Conservation (phyloP, 35 echinoderm and acorn worm species). For the Acanthaster planci region DNA sequence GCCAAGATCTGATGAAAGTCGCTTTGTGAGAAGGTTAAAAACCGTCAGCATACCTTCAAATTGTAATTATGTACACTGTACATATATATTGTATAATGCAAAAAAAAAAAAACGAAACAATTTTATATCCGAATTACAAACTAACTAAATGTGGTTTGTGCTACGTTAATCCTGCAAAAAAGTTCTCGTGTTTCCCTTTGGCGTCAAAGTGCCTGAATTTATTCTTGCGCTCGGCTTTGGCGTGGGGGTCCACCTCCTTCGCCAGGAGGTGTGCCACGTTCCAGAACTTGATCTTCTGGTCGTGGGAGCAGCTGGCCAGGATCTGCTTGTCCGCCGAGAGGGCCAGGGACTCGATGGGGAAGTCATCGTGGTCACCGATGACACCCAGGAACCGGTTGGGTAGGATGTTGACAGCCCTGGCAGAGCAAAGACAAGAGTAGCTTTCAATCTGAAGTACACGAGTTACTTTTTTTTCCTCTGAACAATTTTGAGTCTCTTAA, state of each 20-base stretch:
- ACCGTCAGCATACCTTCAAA: too few relatives aligned
- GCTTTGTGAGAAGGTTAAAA: too few relatives aligned
- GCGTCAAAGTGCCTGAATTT: constrained; percentile 65
- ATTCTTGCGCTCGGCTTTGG: constrained; percentile 58
- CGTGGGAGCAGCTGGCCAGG: constrained; percentile 72
- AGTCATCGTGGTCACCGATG: constrained; percentile 81
- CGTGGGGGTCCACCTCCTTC: constrained; percentile 58
- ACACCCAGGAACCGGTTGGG: constrained; percentile 92
- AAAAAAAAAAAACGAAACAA: too few relatives aligned
- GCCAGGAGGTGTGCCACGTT: constrained; percentile 67
- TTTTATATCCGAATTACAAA: too few relatives aligned
- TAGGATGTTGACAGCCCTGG: constrained; percentile 78
- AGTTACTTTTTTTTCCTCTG: too few relatives aligned
- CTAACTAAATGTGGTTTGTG: neutral
- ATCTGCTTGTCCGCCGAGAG: constrained; percentile 53
- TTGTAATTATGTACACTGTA: too few relatives aligned
- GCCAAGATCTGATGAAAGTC: too few relatives aligned
- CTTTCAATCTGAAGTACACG: too few relatives aligned
- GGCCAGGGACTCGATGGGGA: constrained; percentile 69
- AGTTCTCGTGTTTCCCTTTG: constrained; percentile 76
- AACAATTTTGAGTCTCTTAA: too few relatives aligned
- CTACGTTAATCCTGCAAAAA: constrained; percentile 76
- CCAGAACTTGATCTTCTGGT: constrained; percentile 98
- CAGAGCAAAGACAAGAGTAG: too few relatives aligned
- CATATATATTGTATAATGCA: too few relatives aligned